phyloP scores from a whole-genome alignment of 2,113 vertebrate species.

The Pholis gunnellus region DNA sequence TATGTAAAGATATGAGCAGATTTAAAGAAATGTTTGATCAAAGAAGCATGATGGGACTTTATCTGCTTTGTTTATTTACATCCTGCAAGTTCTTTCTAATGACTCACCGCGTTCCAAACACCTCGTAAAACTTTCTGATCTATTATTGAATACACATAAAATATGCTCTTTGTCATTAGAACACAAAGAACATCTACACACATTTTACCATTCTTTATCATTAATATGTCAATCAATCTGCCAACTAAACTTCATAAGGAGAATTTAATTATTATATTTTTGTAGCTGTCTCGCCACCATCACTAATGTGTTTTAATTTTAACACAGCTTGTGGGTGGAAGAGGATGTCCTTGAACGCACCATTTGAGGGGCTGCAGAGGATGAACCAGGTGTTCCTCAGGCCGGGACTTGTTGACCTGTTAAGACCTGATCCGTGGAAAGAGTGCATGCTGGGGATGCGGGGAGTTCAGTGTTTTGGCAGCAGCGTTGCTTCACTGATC shows the following conservation, averaged over 20 bases:
- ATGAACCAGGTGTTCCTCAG: background rate
- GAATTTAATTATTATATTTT: too few relatives aligned
- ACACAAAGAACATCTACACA: background rate
- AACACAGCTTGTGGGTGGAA: background rate
- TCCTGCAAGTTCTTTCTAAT: background rate
- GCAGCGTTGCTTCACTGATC: slow-evolving; percentile 3
- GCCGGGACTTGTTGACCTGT: background rate
- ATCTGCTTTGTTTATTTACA: background rate
- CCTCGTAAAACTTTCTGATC: background rate
- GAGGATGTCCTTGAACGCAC: background rate
- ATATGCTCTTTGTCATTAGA: too few relatives aligned
- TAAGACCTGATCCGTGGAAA: slow-evolving; percentile 5
- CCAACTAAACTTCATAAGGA: background rate
- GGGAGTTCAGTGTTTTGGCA: slow-evolving; percentile 13
- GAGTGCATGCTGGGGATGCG: too few relatives aligned
- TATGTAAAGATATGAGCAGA: too few relatives aligned
- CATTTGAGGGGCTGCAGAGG: background rate
- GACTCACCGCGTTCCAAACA: background rate
- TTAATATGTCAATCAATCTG: background rate
- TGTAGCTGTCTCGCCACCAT: background rate
- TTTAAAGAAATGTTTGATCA: too few relatives aligned
- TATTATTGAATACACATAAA: too few relatives aligned
- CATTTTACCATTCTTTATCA: too few relatives aligned
- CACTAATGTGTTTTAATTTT: background rate
- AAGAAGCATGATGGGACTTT: too few relatives aligned